phyloP scores from a whole-genome alignment of 2,797 vertebrate genomes.

The Artibeus jamaicensis region DNA sequence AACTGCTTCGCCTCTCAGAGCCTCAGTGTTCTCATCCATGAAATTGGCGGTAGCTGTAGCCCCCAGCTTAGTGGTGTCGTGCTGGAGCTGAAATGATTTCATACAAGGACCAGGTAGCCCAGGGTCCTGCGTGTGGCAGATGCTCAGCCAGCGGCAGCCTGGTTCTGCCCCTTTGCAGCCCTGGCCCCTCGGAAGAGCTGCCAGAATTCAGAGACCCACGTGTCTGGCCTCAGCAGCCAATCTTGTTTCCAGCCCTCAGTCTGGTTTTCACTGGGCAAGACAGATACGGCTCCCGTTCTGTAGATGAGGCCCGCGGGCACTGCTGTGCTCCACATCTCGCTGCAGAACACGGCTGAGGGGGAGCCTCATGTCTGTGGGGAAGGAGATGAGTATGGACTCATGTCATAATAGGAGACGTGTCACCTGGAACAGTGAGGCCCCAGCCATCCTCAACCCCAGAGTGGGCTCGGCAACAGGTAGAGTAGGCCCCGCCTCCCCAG shows the following conservation, averaged over 20 bases:
- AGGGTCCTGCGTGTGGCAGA: not conserved
- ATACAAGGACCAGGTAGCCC: not conserved
- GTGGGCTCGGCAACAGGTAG: not conserved
- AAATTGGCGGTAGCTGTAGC: not conserved
- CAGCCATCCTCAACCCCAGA: not conserved
- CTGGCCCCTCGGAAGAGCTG: not conserved
- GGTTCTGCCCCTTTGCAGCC: not conserved
- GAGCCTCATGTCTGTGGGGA: not conserved
- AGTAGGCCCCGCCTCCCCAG: not conserved
- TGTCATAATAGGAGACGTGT: not conserved
- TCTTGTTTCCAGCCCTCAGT: not conserved
- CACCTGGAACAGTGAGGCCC: not conserved
- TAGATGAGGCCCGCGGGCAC: not conserved
- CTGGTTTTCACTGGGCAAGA: not conserved
- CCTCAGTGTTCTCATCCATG: not conserved
- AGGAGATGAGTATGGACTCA: no score
- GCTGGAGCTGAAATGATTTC: not conserved
- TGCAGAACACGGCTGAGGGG: not conserved
- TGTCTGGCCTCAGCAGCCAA: not conserved
- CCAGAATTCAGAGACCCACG: not conserved
- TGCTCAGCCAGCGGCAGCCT: no score
- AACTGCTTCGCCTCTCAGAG: not conserved
- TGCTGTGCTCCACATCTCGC: not conserved
- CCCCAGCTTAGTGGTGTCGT: not conserved
- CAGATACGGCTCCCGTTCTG: not conserved